Evolutionary conservation across 2,113 vertebrate species (phyloP).

Genomic region (Platycercus adscitus): DNA sequence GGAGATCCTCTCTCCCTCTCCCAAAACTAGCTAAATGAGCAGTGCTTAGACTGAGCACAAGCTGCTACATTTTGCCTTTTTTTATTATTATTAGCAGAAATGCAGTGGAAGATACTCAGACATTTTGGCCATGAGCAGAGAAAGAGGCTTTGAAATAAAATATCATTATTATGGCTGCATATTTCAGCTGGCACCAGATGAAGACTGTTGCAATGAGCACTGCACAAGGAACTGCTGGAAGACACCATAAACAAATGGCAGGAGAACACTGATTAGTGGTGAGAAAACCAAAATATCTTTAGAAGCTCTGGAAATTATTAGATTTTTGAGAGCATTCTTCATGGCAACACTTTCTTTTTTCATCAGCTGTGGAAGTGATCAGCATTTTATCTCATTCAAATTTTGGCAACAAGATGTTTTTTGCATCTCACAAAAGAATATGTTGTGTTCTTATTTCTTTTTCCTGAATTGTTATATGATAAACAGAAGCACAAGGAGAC

Average conservation of each 20-base stretch:
- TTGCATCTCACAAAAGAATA: neutral
- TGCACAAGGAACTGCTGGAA: constrained; percentile 41
- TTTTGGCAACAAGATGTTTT: neutral
- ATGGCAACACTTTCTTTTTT: neutral
- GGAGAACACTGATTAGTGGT: neutral
- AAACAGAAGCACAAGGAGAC: neutral
- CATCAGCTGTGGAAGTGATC: neutral
- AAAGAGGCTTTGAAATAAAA: constrained; percentile 35
- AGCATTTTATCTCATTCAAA: neutral
- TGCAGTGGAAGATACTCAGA: neutral
- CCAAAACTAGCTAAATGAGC: neutral
- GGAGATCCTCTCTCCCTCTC: neutral
- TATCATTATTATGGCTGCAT: constrained; percentile 22
- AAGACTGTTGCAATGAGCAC: neutral
- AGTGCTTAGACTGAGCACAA: neutral
- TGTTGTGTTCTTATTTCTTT: neutral
- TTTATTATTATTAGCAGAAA: neutral
- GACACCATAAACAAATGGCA: neutral
- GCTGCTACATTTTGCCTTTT: neutral
- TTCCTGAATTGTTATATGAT: neutral
- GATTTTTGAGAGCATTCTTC: neutral
- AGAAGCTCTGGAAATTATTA: neutral
- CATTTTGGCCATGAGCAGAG: neutral
- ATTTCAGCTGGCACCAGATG: constrained; percentile 19
- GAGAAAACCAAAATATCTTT: constrained; percentile 27